Evolutionary conservation across 2,113 vertebrate genomes (phyloP).

Genomic region (Corythoichthys haematopterus): DNA sequence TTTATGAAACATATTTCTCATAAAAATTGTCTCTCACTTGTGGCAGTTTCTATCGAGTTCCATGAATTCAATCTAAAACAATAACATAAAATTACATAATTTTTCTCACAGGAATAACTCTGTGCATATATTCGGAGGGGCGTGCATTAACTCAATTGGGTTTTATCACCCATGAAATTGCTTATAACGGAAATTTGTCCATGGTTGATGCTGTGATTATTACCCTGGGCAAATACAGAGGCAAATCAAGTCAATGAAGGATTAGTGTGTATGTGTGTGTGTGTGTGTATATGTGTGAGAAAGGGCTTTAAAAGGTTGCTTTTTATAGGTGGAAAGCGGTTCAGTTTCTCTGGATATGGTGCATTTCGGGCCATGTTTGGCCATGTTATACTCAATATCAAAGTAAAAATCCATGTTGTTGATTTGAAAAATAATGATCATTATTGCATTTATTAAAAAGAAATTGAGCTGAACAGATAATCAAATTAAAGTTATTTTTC

Average conservation of each 20-base stretch:
- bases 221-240: slow-evolving; percentile 35
- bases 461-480: slow-evolving; percentile 18
- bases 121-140: slow-evolving; percentile 42
- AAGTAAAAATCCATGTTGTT: no score
- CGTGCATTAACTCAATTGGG: slow-evolving; percentile 53
- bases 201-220: slow-evolving; percentile 56
- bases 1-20: neutral
- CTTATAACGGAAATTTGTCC: slow-evolving; percentile 60
- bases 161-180: slow-evolving; percentile 63
- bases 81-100: slow-evolving; percentile 27
- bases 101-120: slow-evolving; percentile 39
- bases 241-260: slow-evolving; percentile 17
- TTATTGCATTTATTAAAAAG: slow-evolving; percentile 3
- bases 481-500: neutral
- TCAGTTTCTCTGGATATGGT: slow-evolving; percentile 28
- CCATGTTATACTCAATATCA: no score
- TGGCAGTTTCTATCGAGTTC: slow-evolving; percentile 14
- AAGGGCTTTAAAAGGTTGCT: neutral
- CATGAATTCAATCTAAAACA: slow-evolving; percentile 37
- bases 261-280: neutral
- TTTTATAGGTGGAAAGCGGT: neutral
- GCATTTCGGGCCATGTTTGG: neutral
- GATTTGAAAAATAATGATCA: neutral
- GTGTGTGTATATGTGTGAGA: neutral
- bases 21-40: slow-evolving; percentile 3